A percentile compares a stretch with the other conserved stretches of the same genome.
These are phyloP conservation scores for Drosophila takahashii DNA, from an alignment of 1,140 invertebrate species.

Conservation along the genomic window DNA sequence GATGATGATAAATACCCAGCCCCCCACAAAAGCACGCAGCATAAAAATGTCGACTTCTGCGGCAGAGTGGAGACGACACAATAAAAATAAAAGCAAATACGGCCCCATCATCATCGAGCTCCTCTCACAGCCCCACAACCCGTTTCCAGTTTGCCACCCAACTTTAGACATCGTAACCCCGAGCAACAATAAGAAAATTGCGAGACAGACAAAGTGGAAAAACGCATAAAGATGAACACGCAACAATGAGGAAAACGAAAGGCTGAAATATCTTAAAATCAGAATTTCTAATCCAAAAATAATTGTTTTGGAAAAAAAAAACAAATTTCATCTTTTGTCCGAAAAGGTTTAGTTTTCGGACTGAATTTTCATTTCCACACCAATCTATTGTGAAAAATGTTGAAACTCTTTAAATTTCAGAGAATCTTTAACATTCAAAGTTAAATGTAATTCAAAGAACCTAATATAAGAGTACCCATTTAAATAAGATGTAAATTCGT, in stretches of 20 bases:
- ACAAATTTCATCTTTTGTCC: background rate
- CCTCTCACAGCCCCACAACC: background rate
- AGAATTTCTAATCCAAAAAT: background rate
- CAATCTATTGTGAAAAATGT: too few species aligned
- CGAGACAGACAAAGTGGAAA: constrained; percentile 72
- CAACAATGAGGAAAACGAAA: constrained; percentile 53
- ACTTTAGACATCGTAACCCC: constrained; percentile 44
- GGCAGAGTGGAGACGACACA: constrained; percentile 53
- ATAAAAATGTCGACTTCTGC: constrained; percentile 69
- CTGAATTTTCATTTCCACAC: too few species aligned
- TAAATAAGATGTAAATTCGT: background rate
- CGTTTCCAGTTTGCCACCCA: constrained; percentile 19
- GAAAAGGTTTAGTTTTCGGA: too few species aligned
- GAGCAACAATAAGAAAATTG: constrained; percentile 74
- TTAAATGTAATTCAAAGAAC: too few species aligned
- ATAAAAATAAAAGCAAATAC: constrained; percentile 77
- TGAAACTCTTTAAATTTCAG: too few species aligned
- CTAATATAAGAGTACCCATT: too few species aligned
- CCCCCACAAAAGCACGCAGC: constrained; percentile 64
- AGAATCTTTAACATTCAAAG: too few species aligned
- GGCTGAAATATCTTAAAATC: constrained; percentile 7
- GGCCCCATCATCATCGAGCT: constrained; percentile 23
- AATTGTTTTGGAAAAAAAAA: background rate
- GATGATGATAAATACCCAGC: constrained; percentile 8
- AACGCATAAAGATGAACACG: constrained; percentile 69